Percentiles rank a stretch among this genome's conserved stretches.
Conservation (phyloP, 2,888 invertebrate species). For the Rhamphomyia laevipes region DNA sequence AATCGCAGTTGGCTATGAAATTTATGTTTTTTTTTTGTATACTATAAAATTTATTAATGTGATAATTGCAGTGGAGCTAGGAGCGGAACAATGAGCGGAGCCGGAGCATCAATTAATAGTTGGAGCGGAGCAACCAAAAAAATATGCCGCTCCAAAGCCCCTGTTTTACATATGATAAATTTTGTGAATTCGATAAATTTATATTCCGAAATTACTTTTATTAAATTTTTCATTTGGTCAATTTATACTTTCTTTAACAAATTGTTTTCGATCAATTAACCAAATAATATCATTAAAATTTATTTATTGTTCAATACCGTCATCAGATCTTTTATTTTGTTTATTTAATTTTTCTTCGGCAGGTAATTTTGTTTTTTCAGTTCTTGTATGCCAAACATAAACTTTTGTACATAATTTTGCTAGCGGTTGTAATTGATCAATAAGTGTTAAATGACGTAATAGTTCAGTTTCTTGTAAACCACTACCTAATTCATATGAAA, state of each 20-base stretch:
- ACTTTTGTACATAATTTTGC: slow-evolving; percentile 88
- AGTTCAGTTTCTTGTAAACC: slow-evolving; percentile 87
- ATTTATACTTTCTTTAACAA: no score
- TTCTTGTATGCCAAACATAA: slow-evolving; percentile 98
- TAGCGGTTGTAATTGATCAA: slow-evolving; percentile 73
- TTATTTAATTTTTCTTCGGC: slow-evolving; percentile 48
- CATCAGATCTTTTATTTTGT: slow-evolving; percentile 44
- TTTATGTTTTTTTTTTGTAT: background rate
- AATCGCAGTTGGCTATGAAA: no score
- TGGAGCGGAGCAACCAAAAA: slow-evolving; percentile 1
- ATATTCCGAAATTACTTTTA: no score
- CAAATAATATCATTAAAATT: no score
- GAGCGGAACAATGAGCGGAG: background rate
- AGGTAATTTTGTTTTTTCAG: slow-evolving; percentile 71
- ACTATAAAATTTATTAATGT: background rate
- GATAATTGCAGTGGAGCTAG: background rate
- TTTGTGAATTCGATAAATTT: no score
- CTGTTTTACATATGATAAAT: no score
- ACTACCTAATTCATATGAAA: slow-evolving; percentile 73
- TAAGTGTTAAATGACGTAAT: slow-evolving; percentile 57
- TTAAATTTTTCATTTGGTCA: no score
- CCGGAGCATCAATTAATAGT: background rate
- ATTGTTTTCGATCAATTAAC: no score
- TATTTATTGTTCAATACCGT: slow-evolving; percentile 44
- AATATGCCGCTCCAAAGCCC: slow-evolving; percentile 1